Evolutionary conservation across 2,888 invertebrate species (phyloP).

Genomic region (Macaria liturata): DNA sequence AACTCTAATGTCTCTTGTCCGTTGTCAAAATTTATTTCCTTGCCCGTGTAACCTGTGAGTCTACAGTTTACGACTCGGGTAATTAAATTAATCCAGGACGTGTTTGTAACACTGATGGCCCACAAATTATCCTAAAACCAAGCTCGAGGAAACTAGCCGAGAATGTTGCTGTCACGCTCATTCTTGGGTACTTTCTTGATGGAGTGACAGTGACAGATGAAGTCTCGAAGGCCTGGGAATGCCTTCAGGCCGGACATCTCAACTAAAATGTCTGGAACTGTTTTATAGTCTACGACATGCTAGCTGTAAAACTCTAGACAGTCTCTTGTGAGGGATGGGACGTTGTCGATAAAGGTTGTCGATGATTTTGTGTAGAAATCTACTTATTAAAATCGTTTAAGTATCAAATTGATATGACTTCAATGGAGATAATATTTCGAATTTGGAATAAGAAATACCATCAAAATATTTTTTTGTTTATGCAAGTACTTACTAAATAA

Average conservation of each 20-base stretch:
- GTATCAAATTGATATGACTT: too few relatives aligned
- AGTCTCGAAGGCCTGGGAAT: background rate
- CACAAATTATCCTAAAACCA: constrained; percentile 28
- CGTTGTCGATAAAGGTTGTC: constrained; percentile 5
- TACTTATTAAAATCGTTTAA: too few relatives aligned
- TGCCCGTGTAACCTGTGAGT: constrained; percentile 8
- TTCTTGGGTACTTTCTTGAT: too few relatives aligned
- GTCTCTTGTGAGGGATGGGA: constrained; percentile 14
- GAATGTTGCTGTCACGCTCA: too few relatives aligned
- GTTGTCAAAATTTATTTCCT: too few relatives aligned
- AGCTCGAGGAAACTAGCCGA: too few relatives aligned
- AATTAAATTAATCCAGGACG: constrained; percentile 29
- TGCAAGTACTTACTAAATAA: too few relatives aligned
- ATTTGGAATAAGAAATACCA: too few relatives aligned
- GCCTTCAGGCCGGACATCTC: constrained; percentile 20
- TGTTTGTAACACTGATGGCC: constrained; percentile 30
- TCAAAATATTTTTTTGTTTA: too few relatives aligned
- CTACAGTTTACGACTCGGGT: constrained; percentile 15
- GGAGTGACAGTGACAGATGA: background rate
- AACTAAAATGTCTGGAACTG: constrained; percentile 27
- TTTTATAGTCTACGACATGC: constrained; percentile 24
- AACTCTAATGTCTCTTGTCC: too few relatives aligned
- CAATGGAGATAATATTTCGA: too few relatives aligned
- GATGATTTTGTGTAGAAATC: background rate
- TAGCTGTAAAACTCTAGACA: constrained; percentile 21